A percentile compares a stretch with the other conserved stretches of the same genome.
phyloP scores from a whole-genome alignment of 2,888 invertebrate species.

The Pyralis farinalis region DNA sequence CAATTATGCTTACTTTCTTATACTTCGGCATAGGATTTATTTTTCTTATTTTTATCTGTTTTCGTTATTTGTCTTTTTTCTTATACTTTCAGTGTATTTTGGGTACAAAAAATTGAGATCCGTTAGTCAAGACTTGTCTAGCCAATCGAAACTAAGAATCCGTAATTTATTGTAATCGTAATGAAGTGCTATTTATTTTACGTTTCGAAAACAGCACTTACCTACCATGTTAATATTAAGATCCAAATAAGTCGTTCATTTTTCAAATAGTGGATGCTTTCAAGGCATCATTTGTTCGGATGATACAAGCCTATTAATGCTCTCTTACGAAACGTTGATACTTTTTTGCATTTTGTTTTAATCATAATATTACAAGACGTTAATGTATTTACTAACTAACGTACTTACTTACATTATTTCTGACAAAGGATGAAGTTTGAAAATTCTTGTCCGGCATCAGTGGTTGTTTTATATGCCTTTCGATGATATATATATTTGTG shows the following conservation, averaged over 20 bases:
- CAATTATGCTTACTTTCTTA: too few relatives aligned
- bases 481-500: too few relatives aligned
- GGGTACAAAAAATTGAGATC: conserved; percentile 13
- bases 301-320: not conserved
- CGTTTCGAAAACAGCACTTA: not conserved
- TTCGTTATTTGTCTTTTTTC: too few relatives aligned
- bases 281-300: not conserved
- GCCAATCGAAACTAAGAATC: conserved; percentile 5
- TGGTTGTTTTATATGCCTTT: too few relatives aligned
- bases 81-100: not conserved
- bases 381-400: too few relatives aligned
- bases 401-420: too few relatives aligned
- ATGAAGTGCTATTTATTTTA: conserved; percentile 6
- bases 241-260: not conserved
- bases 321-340: conserved; percentile 2
- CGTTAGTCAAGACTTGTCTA: conserved; percentile 16
- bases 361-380: too few relatives aligned
- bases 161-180: not conserved
- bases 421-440: too few relatives aligned
- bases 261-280: not conserved
- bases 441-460: too few relatives aligned
- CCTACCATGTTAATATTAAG: not conserved
- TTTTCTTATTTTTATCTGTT: too few relatives aligned
- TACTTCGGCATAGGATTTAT: too few relatives aligned
- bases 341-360: too few relatives aligned